Conservation (phyloP, 2,113 vertebrate genomes). For the Opisthocomus hoazin region DNA sequence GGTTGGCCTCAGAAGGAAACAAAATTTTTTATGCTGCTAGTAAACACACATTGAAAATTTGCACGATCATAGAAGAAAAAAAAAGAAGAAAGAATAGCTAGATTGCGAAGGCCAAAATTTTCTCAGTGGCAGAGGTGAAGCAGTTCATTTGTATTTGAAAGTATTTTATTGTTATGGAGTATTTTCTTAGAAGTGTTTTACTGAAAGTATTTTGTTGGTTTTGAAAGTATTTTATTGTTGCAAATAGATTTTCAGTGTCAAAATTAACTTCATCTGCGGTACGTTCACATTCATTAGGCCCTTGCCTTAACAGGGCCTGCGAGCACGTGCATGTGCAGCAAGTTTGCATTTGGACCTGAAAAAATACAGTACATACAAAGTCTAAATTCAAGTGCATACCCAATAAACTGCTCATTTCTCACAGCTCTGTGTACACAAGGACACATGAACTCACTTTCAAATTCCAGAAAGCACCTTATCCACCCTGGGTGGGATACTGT, state of each 20-base stretch:
- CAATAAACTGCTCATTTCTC: not conserved
- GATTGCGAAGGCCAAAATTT: not conserved
- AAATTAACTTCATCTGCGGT: not conserved
- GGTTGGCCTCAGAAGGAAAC: not conserved
- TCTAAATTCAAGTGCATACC: not conserved
- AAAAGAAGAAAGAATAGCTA: not conserved
- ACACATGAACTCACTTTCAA: not conserved
- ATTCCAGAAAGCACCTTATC: not conserved
- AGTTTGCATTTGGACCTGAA: not conserved
- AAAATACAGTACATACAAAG: not conserved
- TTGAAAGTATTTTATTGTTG: not conserved
- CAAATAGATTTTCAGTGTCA: not conserved
- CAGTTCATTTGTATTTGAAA: not conserved
- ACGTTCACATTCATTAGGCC: not conserved
- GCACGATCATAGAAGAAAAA: not conserved
- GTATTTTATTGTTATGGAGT: not conserved
- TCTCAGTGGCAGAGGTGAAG: not conserved
- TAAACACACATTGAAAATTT: not conserved
- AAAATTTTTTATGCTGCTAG: not conserved
- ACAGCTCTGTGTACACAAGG: not conserved
- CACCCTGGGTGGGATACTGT: not conserved
- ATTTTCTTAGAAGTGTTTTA: not conserved
- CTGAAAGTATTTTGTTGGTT: not conserved
- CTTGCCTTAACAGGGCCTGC: not conserved
- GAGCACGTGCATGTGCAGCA: not conserved